These are phyloP conservation scores for Pungitius pungitius DNA, from an alignment of 2,113 vertebrate species.

Conservation along the genomic window DNA sequence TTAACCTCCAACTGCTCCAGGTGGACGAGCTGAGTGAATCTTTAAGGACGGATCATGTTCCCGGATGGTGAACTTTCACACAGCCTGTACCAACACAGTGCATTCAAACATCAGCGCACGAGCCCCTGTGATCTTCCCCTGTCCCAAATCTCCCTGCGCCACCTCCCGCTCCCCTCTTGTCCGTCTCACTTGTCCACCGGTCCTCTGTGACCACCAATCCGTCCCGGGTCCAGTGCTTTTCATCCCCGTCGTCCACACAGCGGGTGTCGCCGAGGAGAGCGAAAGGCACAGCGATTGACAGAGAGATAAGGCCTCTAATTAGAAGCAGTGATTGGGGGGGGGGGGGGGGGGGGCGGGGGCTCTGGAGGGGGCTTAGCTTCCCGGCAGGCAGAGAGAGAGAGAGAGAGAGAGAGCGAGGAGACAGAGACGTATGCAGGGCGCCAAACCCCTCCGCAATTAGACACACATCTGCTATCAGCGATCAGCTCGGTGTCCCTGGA, in stretches of 20 bases:
- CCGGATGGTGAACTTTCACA: neutral
- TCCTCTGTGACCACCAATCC: constrained; percentile 41
- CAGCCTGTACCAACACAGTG: neutral
- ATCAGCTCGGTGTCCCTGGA: constrained; percentile 69
- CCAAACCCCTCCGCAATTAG: constrained; percentile 70
- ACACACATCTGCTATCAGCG: constrained; percentile 76
- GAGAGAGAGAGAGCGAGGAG: constrained; percentile 42
- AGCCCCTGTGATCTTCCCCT: constrained; percentile 8
- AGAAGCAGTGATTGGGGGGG: constrained; percentile 71
- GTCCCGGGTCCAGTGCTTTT: constrained; percentile 22
- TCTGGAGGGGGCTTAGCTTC: constrained; percentile 70
- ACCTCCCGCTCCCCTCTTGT: constrained; percentile 9
- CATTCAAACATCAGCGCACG: constrained; percentile 11
- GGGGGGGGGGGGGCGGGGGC: constrained; percentile 64
- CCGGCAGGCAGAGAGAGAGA: constrained; percentile 64
- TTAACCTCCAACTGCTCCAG: constrained; percentile 38
- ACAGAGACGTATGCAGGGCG: constrained; percentile 66
- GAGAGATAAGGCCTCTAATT: constrained; percentile 79
- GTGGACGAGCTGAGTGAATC: constrained; percentile 8
- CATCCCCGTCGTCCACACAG: constrained; percentile 40
- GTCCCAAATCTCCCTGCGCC: constrained; percentile 14
- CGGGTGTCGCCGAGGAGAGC: constrained; percentile 51
- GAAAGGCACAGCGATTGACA: constrained; percentile 69
- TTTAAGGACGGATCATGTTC: constrained; percentile 12
- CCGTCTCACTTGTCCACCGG: constrained; percentile 1